Conservation (phyloP, 1,140 invertebrate genomes). For the Psix sp. region DNA sequence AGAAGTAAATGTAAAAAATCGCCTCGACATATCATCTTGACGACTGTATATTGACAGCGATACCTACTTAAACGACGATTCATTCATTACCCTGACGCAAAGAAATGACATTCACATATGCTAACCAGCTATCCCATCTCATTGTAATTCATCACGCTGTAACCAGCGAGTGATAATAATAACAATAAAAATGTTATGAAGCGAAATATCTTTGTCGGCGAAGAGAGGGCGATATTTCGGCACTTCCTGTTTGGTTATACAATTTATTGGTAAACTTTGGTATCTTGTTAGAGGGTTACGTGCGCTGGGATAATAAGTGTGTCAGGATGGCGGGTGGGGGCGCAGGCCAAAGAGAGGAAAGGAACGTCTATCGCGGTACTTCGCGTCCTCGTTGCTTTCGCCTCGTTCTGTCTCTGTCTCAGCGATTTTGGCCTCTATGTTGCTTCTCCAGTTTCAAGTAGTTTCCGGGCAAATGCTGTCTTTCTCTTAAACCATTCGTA, state of each 20-base stretch:
- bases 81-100: constrained; percentile 38
- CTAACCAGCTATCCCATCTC: no score
- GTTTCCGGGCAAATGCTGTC: constrained; percentile 52
- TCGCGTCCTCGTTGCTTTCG: no score
- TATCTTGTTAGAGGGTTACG: constrained; percentile 76
- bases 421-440: constrained; percentile 20
- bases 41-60: constrained; percentile 36
- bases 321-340: constrained; percentile 73
- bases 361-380: constrained; percentile 8
- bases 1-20: constrained; percentile 56
- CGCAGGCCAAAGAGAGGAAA: constrained; percentile 19
- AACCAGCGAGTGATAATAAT: no score
- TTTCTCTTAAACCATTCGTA: constrained; percentile 56
- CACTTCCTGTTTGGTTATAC: constrained; percentile 69
- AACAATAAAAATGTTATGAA: no score
- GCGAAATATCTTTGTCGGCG: neutral
- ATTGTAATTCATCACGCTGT: constrained; percentile 16
- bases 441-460: constrained; percentile 15
- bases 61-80: constrained; percentile 52
- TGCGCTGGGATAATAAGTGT: constrained; percentile 76
- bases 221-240: constrained; percentile 58
- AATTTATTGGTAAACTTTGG: constrained; percentile 78
- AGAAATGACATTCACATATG: constrained; percentile 11
- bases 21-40: constrained; percentile 49
- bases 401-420: constrained; percentile 30